Evolutionary conservation across 2,797 vertebrate genomes (phyloP), one percentile per base, ranked within the genome.

Genomic region (Cossypha caffra): DNA sequence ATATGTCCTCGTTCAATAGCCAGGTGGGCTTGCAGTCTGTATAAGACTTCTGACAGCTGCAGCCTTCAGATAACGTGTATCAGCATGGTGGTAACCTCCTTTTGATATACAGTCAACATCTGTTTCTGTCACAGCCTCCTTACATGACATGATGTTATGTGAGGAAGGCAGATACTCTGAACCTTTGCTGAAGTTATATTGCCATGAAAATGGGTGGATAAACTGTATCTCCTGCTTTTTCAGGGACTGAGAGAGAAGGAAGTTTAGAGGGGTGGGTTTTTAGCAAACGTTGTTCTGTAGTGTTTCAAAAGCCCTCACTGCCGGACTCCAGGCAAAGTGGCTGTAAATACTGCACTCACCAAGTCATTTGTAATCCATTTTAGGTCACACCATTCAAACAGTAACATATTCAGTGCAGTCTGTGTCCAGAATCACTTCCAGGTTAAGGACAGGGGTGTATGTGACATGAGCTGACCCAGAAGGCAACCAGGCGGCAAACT

Each of bases 1-100:
- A 33, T 67, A 59, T 78, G 37, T 90, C 48, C 43, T 74, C 78
- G 76, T 93, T 74, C 80, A 86, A n/a, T 38, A 78, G 45, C 63
- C 59, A 84, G 52, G 78, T 93, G 66, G 82, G 51, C 42, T 48
- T 78, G 59, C 35, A 86, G 17, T 68, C 75, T 71, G 38, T 64
- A 57, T 63, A 78, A 63, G 67, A 90, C 28, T 37, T 90, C 82
- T 79, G 82, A 59, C 50, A 77, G 38, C 52, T 77, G 63, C 58
- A 85, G 54, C 50, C 55, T 73, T 79, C 40, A 68, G 73, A 76
- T 61, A 82, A 67, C 20, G 35, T 79, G 91, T 67, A 67, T 82
- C 92, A 75, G 86, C 21, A 5, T 2, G 10, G 25, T 78, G 42
- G 25, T 45, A 73, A 42, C 43, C 55, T 33, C 58, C 75, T 83